Evolutionary conservation across 2,797 vertebrate genomes (phyloP).

Genomic region (Sternarchorhynchus goeldii): DNA sequence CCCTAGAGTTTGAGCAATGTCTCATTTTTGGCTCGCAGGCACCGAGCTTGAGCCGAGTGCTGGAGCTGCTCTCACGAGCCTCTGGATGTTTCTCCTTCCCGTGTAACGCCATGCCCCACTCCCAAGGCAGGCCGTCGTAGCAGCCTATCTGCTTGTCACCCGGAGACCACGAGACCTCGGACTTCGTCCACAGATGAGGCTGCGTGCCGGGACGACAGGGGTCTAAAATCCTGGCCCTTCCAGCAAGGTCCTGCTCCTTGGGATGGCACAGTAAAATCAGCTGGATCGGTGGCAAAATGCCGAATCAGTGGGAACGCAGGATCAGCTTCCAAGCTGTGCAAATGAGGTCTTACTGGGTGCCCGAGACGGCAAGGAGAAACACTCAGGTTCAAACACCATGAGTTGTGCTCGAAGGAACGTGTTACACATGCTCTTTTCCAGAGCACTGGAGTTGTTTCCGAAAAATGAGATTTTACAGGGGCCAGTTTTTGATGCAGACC

Average conservation of each 20-base stretch:
- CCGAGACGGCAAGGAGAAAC: neutral
- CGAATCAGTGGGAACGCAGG: conserved; percentile 6
- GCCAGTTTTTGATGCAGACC: conserved; percentile 61
- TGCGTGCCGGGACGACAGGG: too few species aligned
- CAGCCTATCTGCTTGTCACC: conserved; percentile 24
- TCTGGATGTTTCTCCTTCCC: conserved; percentile 35
- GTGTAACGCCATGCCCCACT: conserved; percentile 33
- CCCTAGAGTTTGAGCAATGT: too few species aligned
- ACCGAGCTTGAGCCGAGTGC: too few species aligned
- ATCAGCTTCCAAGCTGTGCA: neutral
- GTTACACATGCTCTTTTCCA: conserved; percentile 71
- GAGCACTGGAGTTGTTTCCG: conserved; percentile 66
- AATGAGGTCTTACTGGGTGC: too few species aligned
- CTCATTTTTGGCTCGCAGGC: too few species aligned
- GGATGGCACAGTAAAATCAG: conserved; percentile 27
- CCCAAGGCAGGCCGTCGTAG: conserved; percentile 24
- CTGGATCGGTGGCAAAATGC: conserved; percentile 5
- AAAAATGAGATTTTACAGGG: conserved; percentile 69
- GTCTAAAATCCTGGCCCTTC: too few species aligned
- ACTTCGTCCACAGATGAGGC: too few species aligned
- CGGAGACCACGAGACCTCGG: conserved; percentile 1
- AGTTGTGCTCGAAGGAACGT: conserved; percentile 57
- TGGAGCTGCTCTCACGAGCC: too few species aligned
- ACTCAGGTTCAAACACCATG: neutral
- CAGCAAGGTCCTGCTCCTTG: conserved; percentile 8